Percentiles rank a stretch among this genome's conserved stretches.
Conservation (phyloP, 1,140 invertebrate species). For the Marisa cornuarietis region DNA sequence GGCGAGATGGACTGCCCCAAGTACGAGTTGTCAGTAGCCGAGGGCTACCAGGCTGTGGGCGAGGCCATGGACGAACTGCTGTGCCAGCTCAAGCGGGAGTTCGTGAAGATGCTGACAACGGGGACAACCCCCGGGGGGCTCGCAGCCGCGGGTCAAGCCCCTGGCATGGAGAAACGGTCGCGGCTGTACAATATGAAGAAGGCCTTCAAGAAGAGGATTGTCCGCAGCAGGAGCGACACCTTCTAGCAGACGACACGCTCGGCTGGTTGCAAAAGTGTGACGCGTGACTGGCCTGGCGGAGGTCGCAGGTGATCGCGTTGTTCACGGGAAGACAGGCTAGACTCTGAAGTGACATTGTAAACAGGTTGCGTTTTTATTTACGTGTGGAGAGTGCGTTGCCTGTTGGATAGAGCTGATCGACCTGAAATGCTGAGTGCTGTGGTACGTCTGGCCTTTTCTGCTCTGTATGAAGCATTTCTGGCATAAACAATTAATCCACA, state of each 20-base stretch:
- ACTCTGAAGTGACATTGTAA: too few species aligned
- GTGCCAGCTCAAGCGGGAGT: slow-evolving; percentile 50
- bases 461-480: too few species aligned
- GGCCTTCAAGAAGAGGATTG: slow-evolving; percentile 57
- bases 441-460: too few species aligned
- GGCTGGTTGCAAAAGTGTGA: too few species aligned
- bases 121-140: background rate
- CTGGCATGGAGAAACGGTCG: slow-evolving; percentile 45
- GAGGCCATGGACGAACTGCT: slow-evolving; percentile 56
- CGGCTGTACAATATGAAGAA: slow-evolving; percentile 58
- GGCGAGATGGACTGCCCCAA: slow-evolving; percentile 53
- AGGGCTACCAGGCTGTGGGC: slow-evolving; percentile 47
- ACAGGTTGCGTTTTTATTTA: too few species aligned
- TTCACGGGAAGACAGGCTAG: too few species aligned
- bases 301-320: too few species aligned
- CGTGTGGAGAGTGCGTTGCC: too few species aligned
- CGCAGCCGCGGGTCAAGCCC: background rate
- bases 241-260: slow-evolving; percentile 28
- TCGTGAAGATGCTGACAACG: slow-evolving; percentile 46
- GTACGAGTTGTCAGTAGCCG: slow-evolving; percentile 57
- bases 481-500: too few species aligned
- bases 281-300: too few species aligned
- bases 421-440: too few species aligned
- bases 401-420: too few species aligned
- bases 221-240: slow-evolving; percentile 55